Conservation (phyloP, 2,113 vertebrate genomes). For the Anhinga anhinga region DNA sequence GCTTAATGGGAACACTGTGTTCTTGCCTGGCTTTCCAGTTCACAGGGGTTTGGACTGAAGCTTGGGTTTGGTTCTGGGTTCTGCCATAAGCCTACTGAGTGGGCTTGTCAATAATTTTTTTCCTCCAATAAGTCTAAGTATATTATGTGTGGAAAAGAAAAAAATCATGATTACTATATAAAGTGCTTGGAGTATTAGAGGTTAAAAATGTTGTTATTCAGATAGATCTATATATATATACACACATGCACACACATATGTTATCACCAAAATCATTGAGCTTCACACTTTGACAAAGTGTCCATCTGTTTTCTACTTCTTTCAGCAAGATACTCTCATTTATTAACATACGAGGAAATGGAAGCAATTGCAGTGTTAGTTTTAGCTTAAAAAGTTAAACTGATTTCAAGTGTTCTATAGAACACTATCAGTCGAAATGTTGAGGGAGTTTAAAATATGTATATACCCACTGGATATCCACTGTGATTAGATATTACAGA, state of each 20-base stretch:
- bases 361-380: neutral
- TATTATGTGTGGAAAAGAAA: neutral
- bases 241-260: neutral
- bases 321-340: neutral
- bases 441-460: neutral
- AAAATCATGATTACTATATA: neutral
- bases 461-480: neutral
- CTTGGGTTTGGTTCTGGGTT: neutral
- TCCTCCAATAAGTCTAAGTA: fast-evolving
- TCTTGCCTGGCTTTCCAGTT: neutral
- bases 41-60: neutral
- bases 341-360: neutral
- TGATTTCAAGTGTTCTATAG: neutral
- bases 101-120: neutral
- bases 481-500: neutral
- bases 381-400: neutral
- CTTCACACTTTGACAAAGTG: neutral
- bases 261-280: neutral
- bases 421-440: neutral
- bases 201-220: slow-evolving; percentile 2
- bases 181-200: neutral
- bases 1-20: neutral
- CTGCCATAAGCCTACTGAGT: neutral
- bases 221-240: neutral
- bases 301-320: slow-evolving; percentile 11